Evolutionary conservation across 2,797 vertebrate species (phyloP), one percentile per base, ranked within the genome.

Genomic region (Tauraco hartlaubi): DNA sequence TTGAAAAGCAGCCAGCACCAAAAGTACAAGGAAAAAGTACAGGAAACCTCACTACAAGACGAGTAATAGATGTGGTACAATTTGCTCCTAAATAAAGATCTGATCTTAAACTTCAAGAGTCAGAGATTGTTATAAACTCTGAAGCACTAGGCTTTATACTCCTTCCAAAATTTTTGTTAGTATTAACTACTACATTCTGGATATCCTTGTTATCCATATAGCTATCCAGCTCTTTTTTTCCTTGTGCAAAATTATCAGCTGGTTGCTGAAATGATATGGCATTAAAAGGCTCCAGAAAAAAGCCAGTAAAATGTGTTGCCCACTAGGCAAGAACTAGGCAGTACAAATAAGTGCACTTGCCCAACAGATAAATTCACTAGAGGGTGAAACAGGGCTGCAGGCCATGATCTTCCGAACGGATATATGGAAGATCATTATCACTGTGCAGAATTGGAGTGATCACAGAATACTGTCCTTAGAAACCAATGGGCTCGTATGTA

Each of bases 41-140:
- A 92, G 74, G 92, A 97, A 97, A 93, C 90, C 69, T 87, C 88
- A 93, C 73, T 97, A 97, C 66, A 96, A 95, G 94, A 73, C 2
- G 18, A 87, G 72, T 85, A 82, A 91, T 76, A 76, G 52, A 63
- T 86, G 63, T 87, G 87, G 91, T 78, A 56, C 52, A 74, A 46
- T 82, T 72, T 88, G 48, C 75, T 94, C 82, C 82, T 81, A 88
- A 90, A 86, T 81, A 84, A 93, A 95, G 92, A 52, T 35, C 33
- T 83, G 89, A 88, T 83, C 62, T 90, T 78, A 81, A 94, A 82
- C 48, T 79, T 78, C 49, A 44, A 15, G 85, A 84, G n/a, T 73
- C 52, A 62, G 71, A 66, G 63, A 46, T 37, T 76, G 29, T 52
- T 84, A 76, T 33, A 91, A 88, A 81, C 55, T 35, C 71, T 87